Evolutionary conservation across 2,888 invertebrate species (phyloP).

Genomic region (Mellilla xanthometata): DNA sequence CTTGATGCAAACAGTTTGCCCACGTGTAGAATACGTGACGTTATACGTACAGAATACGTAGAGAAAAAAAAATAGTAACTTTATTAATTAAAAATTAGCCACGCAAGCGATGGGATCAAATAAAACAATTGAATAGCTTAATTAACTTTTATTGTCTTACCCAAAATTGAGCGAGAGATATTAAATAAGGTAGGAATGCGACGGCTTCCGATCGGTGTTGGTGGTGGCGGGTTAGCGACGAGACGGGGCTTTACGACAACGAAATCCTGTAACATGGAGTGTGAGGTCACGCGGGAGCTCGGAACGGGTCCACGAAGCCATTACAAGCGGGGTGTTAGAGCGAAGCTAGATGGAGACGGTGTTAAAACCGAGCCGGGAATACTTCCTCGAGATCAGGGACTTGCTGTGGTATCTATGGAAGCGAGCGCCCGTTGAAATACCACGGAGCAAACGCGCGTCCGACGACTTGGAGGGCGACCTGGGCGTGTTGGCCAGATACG

Average conservation of each 20-base stretch:
- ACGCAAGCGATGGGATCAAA: constrained; percentile 54
- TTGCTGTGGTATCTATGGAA: constrained; percentile 89
- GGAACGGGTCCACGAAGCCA: constrained; percentile 65
- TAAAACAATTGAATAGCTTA: constrained; percentile 57
- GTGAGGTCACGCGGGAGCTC: constrained; percentile 68
- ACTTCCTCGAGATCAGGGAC: constrained; percentile 89
- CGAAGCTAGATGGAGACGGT: constrained; percentile 77
- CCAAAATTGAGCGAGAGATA: constrained; percentile 55
- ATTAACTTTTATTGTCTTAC: constrained; percentile 70
- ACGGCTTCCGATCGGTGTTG: constrained; percentile 56
- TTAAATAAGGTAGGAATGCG: constrained; percentile 74
- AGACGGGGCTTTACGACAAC: constrained; percentile 60
- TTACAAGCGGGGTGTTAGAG: constrained; percentile 72
- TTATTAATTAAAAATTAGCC: neutral
- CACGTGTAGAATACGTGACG: no score
- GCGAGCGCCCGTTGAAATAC: constrained; percentile 85
- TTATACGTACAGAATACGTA: no score
- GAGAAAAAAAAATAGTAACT: no score
- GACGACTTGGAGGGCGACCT: constrained; percentile 86
- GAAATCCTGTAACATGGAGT: constrained; percentile 77
- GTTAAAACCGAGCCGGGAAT: constrained; percentile 82
- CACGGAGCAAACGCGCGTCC: constrained; percentile 82
- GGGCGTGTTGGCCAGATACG: constrained; percentile 85
- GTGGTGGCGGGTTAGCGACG: constrained; percentile 36
- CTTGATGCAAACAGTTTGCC: no score